A percentile compares a stretch with the other conserved stretches of the same genome.
Conservation (phyloP, 2,888 invertebrate species). For the Stenotaenia linearis region DNA sequence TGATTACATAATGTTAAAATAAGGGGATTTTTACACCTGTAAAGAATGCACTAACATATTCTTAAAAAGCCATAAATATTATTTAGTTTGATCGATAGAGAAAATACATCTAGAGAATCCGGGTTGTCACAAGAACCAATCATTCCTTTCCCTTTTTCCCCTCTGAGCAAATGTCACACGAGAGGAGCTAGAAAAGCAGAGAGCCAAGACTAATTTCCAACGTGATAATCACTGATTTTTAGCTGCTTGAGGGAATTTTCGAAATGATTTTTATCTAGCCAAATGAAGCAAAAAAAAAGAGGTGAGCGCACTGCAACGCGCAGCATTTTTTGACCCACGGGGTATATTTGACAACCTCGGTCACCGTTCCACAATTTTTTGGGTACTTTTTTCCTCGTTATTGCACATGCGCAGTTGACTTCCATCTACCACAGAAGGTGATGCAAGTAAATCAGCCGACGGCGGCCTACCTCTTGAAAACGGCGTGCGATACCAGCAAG, state of each 20-base stretch:
- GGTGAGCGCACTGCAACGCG: slow-evolving; percentile 19
- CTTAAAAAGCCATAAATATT: background rate
- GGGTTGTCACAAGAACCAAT: slow-evolving; percentile 12
- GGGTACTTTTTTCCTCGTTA: background rate
- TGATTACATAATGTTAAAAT: background rate
- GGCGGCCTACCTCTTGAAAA: background rate
- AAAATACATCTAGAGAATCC: slow-evolving; percentile 2
- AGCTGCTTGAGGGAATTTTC: background rate
- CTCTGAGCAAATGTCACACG: background rate
- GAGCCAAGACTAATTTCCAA: slow-evolving; percentile 23
- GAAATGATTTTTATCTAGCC: slow-evolving; percentile 8
- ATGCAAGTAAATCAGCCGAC: slow-evolving; percentile 20
- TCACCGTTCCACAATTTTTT: background rate
- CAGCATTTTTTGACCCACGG: slow-evolving; percentile 23
- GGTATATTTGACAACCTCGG: slow-evolving; percentile 17
- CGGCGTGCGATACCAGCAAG: slow-evolving; percentile 1
- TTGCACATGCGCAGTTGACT: background rate
- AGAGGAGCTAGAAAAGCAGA: slow-evolving; percentile 3
- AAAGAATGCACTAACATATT: background rate
- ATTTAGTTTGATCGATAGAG: background rate
- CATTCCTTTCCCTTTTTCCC: background rate
- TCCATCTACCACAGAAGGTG: background rate
- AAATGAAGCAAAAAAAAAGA: background rate
- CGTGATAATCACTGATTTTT: slow-evolving; percentile 20
- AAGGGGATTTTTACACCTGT: background rate